Base-by-base conservation (phyloP, 2,113 vertebrate species). In the Tichodroma muraria region DNA sequence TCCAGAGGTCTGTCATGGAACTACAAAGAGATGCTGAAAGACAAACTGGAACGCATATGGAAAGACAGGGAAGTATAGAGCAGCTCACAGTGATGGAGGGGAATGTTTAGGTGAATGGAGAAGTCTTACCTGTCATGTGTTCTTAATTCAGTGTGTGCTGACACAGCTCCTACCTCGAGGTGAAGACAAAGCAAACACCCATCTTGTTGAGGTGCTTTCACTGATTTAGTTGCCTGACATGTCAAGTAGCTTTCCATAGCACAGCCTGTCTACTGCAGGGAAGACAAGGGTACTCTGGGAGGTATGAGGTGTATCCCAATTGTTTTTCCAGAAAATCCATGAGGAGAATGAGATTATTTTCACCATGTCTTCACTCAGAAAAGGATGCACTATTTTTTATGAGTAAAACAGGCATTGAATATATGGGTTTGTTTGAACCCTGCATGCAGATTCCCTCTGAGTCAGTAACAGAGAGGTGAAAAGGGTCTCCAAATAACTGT, bases 221-320 rank as follows among this genome's bases (percentile, higher is more conserved):
- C 63, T 52, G 38, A 23, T 52, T 77, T 37, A 77, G 9, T n/a
- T 71, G 56, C 17, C 19, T 85, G n/a, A n/a, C 60, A 8, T 40
- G 4, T n/a, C n/a, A n/a, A n/a, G 25, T 30, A 59, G 60, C 22
- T 85, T 84, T 75, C 61, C 4, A 6, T 22, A 87, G 53, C 21
- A 59, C 18, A 37, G 2, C 19, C 15, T 82, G 18, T 37, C 20
- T 77, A 63, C 24, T 45, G 1, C 13, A 37, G 28, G 11, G 44
- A 52, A 80, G 28, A 63, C 6, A 40, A 70, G 22, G 35, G 5
- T 72, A 8, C 5, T 4, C 2, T 10, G 5, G 3, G 5, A 10
- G 8, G 1, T 47, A 28, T 0, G 0, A 44, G 6, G 3, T n/a
- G n/a, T 17, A 49, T 28, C 22, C 31, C 10, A 42, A 0, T 63